Evolutionary conservation across 1,140 invertebrate genomes (phyloP).

Genomic region (Pteromalus puparum): DNA sequence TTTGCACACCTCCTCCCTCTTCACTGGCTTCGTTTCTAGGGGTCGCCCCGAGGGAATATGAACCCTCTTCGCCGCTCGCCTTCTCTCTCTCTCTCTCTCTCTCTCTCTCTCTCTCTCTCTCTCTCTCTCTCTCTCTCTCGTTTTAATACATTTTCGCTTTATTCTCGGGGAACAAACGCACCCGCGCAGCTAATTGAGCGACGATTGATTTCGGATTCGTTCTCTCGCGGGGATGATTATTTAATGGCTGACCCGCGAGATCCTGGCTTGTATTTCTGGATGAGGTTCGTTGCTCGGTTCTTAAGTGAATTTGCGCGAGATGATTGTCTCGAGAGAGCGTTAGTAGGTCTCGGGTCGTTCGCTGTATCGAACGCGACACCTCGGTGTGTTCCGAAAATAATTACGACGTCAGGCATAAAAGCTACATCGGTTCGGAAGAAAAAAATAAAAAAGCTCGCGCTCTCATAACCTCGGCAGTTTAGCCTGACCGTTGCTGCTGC

Average conservation of each 20-base stretch:
- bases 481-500: conserved; percentile 10
- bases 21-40: too few species aligned
- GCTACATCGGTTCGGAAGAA: background rate
- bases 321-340: too few species aligned
- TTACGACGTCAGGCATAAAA: background rate
- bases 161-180: background rate
- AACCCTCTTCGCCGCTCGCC: background rate
- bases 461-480: background rate
- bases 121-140: background rate
- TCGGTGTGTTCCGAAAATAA: background rate
- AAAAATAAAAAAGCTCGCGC: background rate
- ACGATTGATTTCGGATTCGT: conserved; percentile 3
- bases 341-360: too few species aligned
- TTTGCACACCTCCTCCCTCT: conserved; percentile 33
- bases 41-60: background rate
- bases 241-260: too few species aligned
- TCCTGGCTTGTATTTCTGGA: too few species aligned
- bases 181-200: background rate
- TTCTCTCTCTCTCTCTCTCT: background rate
- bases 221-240: background rate
- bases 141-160: conserved; percentile 22
- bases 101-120: too few species aligned
- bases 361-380: too few species aligned
- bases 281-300: too few species aligned
- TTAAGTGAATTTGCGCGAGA: too few species aligned